These are phyloP conservation scores for Andrena bicolor DNA, from an alignment of 2,888 invertebrate genomes.

Conservation along the genomic window DNA sequence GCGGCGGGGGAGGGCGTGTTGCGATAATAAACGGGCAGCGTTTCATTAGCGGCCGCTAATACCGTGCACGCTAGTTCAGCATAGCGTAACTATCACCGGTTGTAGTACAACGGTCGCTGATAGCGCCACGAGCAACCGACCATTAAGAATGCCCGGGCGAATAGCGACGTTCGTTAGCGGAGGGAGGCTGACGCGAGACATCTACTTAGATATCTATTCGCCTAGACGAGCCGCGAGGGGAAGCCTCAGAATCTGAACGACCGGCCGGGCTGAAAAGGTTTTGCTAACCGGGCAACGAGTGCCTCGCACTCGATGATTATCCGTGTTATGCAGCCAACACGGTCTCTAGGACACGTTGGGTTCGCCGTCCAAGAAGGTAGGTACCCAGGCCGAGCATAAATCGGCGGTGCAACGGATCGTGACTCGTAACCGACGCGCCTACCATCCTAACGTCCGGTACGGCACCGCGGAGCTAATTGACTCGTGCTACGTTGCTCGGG, in stretches of 20 bases:
- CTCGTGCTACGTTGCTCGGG: slow-evolving; percentile 52
- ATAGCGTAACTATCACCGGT: slow-evolving; percentile 70
- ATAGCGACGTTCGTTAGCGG: slow-evolving; percentile 64
- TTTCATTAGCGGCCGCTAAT: slow-evolving; percentile 74
- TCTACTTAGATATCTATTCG: slow-evolving; percentile 28
- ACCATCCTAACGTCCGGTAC: slow-evolving; percentile 45
- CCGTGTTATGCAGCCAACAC: slow-evolving; percentile 44
- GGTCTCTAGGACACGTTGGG: slow-evolving; percentile 38
- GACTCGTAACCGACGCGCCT: slow-evolving; percentile 56
- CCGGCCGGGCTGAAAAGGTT: slow-evolving; percentile 32
- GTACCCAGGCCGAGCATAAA: slow-evolving; percentile 51
- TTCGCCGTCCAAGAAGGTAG: slow-evolving; percentile 30
- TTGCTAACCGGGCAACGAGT: slow-evolving; percentile 50
- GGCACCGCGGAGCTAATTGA: slow-evolving; percentile 60
- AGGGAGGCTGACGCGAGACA: slow-evolving; percentile 36
- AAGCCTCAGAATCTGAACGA: not conserved
- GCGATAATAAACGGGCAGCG: slow-evolving; percentile 69
- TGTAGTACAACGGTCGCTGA: slow-evolving; percentile 66
- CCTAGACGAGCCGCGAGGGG: not conserved
- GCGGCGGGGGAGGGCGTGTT: slow-evolving; percentile 39
- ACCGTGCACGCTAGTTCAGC: slow-evolving; percentile 67
- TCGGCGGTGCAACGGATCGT: slow-evolving; percentile 61
- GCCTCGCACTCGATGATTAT: slow-evolving; percentile 57
- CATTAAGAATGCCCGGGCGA: slow-evolving; percentile 67
- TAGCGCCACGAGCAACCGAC: slow-evolving; percentile 57